Conservation (phyloP, 2,797 vertebrate genomes). For the Spatula versicolor region DNA sequence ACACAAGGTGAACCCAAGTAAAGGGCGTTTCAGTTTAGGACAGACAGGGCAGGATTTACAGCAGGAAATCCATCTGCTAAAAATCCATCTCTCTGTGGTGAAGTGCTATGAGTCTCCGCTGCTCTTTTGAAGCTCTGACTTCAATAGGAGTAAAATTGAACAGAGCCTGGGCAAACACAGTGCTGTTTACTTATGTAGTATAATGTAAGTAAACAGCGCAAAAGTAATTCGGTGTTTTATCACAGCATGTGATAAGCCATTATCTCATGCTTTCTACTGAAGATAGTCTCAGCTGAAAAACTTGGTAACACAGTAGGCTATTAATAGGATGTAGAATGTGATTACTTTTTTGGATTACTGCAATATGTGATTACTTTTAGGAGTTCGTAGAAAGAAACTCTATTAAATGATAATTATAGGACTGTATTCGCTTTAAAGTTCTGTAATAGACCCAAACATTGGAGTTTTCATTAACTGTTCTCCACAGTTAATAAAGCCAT, state of each 20-base stretch:
- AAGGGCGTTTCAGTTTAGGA: neutral
- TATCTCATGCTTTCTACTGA: conserved; percentile 73
- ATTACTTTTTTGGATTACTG: conserved; percentile 77
- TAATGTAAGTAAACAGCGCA: conserved; percentile 59
- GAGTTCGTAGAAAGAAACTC: conserved; percentile 75
- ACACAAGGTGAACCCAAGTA: neutral
- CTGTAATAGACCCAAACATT: conserved; percentile 73
- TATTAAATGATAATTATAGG: conserved; percentile 79
- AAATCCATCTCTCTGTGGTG: neutral
- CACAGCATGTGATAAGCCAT: conserved; percentile 71
- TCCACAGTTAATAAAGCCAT: conserved; percentile 76
- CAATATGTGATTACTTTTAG: conserved; percentile 82
- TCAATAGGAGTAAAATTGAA: neutral
- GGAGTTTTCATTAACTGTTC: conserved; percentile 76
- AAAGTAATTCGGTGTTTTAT: conserved; percentile 65
- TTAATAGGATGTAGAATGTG: conserved; percentile 75
- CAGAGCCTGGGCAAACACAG: conserved; percentile 23
- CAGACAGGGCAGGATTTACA: neutral
- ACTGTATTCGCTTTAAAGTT: conserved; percentile 77
- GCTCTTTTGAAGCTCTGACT: neutral
- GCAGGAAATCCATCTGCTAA: neutral
- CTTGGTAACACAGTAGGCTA: conserved; percentile 74
- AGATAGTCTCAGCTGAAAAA: conserved; percentile 69
- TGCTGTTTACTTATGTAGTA: conserved; percentile 60
- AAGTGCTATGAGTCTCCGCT: neutral